phyloP scores from a whole-genome alignment of 2,888 invertebrate genomes.

The Seira ritae region DNA sequence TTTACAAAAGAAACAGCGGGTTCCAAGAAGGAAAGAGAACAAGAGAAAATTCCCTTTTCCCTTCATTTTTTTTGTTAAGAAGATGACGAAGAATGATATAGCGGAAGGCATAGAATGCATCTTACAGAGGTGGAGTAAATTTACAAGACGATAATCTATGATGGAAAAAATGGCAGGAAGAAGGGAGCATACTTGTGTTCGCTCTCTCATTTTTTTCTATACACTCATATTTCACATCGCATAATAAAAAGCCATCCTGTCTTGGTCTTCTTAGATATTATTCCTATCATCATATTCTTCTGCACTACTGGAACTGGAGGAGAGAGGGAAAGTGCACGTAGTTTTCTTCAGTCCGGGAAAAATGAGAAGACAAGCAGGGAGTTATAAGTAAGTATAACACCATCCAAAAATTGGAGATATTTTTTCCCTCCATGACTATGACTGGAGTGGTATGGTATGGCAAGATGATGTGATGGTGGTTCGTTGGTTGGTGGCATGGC shows the following conservation, averaged over 20 bases:
- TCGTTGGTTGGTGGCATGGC: slow-evolving; percentile 12
- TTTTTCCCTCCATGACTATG: neutral
- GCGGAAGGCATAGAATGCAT: slow-evolving; percentile 13
- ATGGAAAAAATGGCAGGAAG: slow-evolving; percentile 1
- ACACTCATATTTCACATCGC: slow-evolving; percentile 55
- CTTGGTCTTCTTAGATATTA: too few species aligned
- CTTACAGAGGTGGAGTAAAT: slow-evolving; percentile 21
- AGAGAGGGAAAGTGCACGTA: neutral
- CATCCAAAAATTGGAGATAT: neutral
- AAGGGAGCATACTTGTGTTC: slow-evolving; percentile 40
- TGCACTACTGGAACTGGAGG: too few species aligned
- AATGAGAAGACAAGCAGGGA: slow-evolving; percentile 17
- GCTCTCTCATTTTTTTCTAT: slow-evolving; percentile 40
- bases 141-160: slow-evolving; percentile 51
- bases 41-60: slow-evolving; percentile 51
- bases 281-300: neutral
- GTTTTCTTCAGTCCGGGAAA: neutral
- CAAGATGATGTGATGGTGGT: slow-evolving; percentile 29
- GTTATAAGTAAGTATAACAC: too few species aligned
- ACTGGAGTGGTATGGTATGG: neutral
- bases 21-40: slow-evolving; percentile 22
- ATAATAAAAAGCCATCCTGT: slow-evolving; percentile 36
- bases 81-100: slow-evolving; percentile 19
- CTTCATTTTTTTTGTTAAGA: slow-evolving; percentile 20
- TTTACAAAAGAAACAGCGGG: slow-evolving; percentile 41